Percentiles rank a stretch among this genome's conserved stretches.
Conservation (phyloP, 2,113 vertebrate genomes). For the Lanius ludovicianus region DNA sequence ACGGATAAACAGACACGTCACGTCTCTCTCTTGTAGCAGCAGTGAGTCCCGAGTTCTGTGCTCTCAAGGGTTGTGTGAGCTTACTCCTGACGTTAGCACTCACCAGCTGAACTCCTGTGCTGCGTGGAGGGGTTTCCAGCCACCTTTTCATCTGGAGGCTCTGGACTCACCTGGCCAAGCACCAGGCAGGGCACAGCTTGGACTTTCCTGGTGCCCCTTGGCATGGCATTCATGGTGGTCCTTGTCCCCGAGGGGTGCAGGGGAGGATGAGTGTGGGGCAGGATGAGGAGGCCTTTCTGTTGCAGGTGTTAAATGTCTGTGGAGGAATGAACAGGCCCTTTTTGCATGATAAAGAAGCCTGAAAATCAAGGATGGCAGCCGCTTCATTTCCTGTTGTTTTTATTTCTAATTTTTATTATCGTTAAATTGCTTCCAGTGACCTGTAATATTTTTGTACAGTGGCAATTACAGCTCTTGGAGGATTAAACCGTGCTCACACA, state of each 20-base stretch:
- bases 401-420: slow-evolving; percentile 70
- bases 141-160: fast-evolving
- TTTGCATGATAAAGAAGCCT: slow-evolving; percentile 65
- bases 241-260: background rate
- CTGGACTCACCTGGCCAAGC: background rate
- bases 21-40: fast-evolving
- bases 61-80: fast-evolving
- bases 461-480: slow-evolving; percentile 65
- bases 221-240: fast-evolving
- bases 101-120: background rate
- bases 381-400: slow-evolving; percentile 56
- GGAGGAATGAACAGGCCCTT: slow-evolving; percentile 18
- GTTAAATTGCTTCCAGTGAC: slow-evolving; percentile 75
- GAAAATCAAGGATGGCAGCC: slow-evolving; percentile 63
- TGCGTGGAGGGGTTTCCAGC: background rate
- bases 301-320: background rate
- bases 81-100: fast-evolving
- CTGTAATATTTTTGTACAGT: slow-evolving; percentile 68
- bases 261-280: background rate
- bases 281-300: background rate
- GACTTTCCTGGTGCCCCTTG: background rate
- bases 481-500: background rate
- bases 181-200: background rate
- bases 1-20: fast-evolving
- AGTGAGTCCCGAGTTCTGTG: fast-evolving